Base-by-base conservation (phyloP, 1,140 invertebrate genomes). In the Drosophila biarmipes region DNA sequence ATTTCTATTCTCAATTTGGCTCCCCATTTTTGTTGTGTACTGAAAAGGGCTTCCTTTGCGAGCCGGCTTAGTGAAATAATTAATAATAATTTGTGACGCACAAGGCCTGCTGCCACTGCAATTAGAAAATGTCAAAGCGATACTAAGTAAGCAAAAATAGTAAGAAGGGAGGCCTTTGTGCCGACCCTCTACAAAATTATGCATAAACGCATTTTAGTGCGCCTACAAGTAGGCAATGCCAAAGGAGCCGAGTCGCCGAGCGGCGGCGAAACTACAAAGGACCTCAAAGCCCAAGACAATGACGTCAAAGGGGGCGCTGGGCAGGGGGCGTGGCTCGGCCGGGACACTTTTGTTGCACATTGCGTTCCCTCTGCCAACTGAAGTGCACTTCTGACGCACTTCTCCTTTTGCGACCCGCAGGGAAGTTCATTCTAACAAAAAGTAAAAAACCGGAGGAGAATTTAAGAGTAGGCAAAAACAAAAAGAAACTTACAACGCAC, bases 161-260 rank as follows among this genome's bases (percentile, higher is more conserved):
- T 53, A 35, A 37, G 43, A 31, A 52, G 29, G 11, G 6, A 17
- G n/a, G 15, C 37, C 38, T 29, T 48, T 48, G n/a, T n/a, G 24
- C 17, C 24, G 45, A 29, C 63, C 58, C 63, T 64, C 53, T 76
- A 67, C 69, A 75, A 87, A 87, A 86, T 86, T 86, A 87, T 86
- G 82, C 82, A 86, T 89, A 87, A 87, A 84, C 82, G 82, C 84
- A 87, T 79, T 89, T 87, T 87, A 87, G 75, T 82, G 82, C 84
- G 82, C 82, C 82, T 84, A 82, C 69, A 87, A 86, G 82, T 86
- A 86, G 78, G 82, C 82, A 86, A 87, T 74, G 66, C 46, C 57
- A 67, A 62, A 63, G 58, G 58, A 61, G 42, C 19, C 49, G 17
- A 63, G 59, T 64, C 27, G 58, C 17, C 14, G 31, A 27, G 49